These are phyloP conservation scores for Empidonax traillii DNA, from an alignment of 2,113 vertebrate species.

Conservation along the genomic window DNA sequence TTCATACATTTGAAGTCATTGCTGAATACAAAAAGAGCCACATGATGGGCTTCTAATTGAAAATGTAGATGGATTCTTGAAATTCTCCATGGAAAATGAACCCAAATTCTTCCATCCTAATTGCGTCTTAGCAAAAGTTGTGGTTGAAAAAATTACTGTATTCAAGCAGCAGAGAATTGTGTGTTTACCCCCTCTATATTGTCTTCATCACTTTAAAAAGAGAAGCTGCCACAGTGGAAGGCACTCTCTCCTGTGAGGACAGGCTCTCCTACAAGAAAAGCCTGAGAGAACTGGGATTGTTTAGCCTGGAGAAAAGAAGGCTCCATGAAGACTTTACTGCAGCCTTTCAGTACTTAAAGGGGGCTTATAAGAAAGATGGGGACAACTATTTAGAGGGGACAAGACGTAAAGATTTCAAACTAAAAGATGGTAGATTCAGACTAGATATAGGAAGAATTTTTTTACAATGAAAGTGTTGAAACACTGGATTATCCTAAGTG, in stretches of 20 bases:
- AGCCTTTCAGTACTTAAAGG: background rate
- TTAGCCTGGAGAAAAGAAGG: background rate
- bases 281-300: background rate
- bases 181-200: background rate
- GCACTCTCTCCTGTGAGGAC: background rate
- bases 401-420: background rate
- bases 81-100: background rate
- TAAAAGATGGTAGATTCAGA: background rate
- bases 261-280: background rate
- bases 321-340: rapidly evolving
- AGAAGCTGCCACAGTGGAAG: background rate
- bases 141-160: background rate
- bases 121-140: background rate
- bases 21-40: background rate
- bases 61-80: background rate
- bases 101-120: background rate
- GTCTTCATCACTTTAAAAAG: background rate
- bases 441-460: background rate
- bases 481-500: background rate
- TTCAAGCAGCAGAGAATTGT: background rate
- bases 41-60: background rate
- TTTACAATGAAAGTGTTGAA: background rate
- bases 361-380: background rate
- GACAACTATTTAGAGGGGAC: background rate
- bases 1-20: background rate